Base-by-base conservation (phyloP, 53 echinoderm and acorn worm species). In the Holothuria scabra region DNA sequence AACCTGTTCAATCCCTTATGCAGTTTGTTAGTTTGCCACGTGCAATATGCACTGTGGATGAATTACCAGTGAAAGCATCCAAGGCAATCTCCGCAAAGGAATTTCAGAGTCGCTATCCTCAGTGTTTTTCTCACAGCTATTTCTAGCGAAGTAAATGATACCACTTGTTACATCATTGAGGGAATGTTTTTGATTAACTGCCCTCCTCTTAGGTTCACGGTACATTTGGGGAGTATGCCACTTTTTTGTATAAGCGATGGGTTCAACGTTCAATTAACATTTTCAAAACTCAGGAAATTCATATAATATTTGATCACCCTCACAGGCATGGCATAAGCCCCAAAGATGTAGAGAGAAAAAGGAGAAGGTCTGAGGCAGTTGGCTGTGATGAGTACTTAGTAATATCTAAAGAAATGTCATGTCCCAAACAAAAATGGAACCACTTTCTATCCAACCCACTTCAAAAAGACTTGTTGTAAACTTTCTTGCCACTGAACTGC, bases 241-340 rank as follows among this genome's bases (percentile, higher is more conserved):
- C 13, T 7, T 79, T 79, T 79, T 22, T 79, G 58, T 79, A 76
- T 30, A 46, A 55, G 12, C 16, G 76, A 18, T 79, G 79, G 79
- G 12, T 79, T 16, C 30, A 79, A 26, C 1, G 28, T 6, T 57
- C 58, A 5, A 59, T 57, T 8, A 56, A 34, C 16, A 12, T 58
- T 12, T 20, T 79, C 13, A 58, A 60, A 61, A 84, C 85, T 19
- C 16, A 32, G 8, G 87, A 87, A 60, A 55, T 91, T 31, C 87
- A 87, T 41, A 60, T 79, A 57, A 80, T 91, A 16, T 91, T 87
- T 31, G 84, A 91, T 56, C 91, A 87, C 79, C 79, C 91, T 1
- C 52, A 66, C n/a, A 55, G 87, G 14, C 80, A 90, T 78, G 67
- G 79, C 4, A 44, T 76, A 2, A 90, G 90, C 34, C 90, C 86